A percentile compares a stretch with the other conserved stretches of the same genome.
Conservation (phyloP, 2,888 invertebrate genomes). For the Punctoribates punctum region DNA sequence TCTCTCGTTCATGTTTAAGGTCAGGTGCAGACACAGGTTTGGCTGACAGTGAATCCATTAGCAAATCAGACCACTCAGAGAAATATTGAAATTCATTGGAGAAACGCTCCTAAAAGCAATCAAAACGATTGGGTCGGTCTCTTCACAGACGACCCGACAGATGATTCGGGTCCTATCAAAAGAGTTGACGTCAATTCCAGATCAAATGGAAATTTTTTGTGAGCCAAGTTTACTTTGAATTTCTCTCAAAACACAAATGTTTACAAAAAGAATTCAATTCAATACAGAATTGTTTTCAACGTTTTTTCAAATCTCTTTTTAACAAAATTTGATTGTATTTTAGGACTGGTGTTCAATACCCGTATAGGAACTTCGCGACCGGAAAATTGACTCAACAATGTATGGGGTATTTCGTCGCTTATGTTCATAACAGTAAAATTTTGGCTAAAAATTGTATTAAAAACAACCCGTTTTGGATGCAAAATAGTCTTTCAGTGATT, state of each 20-base stretch:
- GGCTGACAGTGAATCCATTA: constrained; percentile 47
- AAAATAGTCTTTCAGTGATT: constrained; percentile 48
- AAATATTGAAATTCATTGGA: constrained; percentile 48
- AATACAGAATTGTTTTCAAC: no score
- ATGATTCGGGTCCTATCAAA: constrained; percentile 45
- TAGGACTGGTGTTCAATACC: constrained; percentile 50
- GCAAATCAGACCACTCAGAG: constrained; percentile 44
- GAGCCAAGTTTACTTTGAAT: background rate
- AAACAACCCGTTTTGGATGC: constrained; percentile 45
- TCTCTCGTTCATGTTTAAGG: background rate
- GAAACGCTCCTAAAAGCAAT: constrained; percentile 44
- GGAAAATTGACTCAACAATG: constrained; percentile 48
- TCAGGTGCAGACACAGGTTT: constrained; percentile 45
- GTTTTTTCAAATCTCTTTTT: no score
- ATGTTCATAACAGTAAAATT: constrained; percentile 47
- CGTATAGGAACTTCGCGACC: constrained; percentile 47
- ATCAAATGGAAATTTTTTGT: constrained; percentile 46
- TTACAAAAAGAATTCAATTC: no score
- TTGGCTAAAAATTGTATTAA: constrained; percentile 45
- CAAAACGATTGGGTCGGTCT: constrained; percentile 52
- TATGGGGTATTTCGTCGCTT: constrained; percentile 52
- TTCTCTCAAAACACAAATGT: background rate
- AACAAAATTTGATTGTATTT: background rate
- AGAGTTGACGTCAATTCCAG: constrained; percentile 43
- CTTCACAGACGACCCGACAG: constrained; percentile 51